Evolutionary conservation across 2,113 vertebrate species (phyloP).

Genomic region (Haemorhous mexicanus): DNA sequence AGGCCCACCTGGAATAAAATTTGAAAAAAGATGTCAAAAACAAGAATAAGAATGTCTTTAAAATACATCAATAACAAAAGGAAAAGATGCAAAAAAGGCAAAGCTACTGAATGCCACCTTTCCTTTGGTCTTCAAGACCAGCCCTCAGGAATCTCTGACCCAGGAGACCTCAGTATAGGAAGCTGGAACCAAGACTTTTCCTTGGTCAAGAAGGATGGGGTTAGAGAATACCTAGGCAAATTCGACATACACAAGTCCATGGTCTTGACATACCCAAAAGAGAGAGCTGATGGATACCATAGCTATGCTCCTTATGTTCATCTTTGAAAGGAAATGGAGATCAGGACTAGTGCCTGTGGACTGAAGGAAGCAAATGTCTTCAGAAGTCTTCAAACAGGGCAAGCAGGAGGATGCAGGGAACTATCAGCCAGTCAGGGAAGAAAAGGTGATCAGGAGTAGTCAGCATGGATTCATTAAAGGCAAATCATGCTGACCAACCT

Average conservation of each 20-base stretch:
- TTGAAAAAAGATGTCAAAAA: background rate
- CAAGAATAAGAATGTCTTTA: background rate
- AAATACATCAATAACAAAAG: background rate
- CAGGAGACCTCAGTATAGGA: background rate
- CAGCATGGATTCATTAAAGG: background rate
- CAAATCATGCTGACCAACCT: background rate
- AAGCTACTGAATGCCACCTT: fast-evolving
- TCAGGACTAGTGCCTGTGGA: background rate
- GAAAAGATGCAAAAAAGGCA: background rate
- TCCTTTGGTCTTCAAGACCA: background rate
- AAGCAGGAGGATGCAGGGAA: background rate
- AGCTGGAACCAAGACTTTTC: background rate
- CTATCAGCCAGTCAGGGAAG: background rate
- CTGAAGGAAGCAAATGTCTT: background rate
- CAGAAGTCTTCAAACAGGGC: background rate
- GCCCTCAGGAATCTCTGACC: background rate
- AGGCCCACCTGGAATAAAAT: background rate
- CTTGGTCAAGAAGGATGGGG: background rate
- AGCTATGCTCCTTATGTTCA: background rate
- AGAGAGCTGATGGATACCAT: background rate
- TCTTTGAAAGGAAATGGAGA: background rate
- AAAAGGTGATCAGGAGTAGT: background rate
- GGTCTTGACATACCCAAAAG: fast-evolving
- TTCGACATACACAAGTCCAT: too few species aligned
- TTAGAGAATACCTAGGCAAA: background rate